phyloP scores from a whole-genome alignment of 2,888 invertebrate genomes.

The Torymus auratus region DNA sequence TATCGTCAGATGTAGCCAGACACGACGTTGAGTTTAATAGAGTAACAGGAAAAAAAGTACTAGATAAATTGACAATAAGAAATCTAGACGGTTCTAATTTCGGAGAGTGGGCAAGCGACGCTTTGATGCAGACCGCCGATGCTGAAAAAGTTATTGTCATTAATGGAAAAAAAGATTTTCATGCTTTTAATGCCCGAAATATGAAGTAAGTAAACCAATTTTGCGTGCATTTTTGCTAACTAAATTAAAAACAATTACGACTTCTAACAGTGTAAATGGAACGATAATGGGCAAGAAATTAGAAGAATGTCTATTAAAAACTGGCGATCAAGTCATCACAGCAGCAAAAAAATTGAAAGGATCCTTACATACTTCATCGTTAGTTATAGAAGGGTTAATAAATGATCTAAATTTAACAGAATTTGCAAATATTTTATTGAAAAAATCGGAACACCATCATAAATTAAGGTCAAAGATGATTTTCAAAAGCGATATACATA shows the following conservation, averaged over 20 bases:
- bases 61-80: conserved; percentile 73
- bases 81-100: conserved; percentile 77
- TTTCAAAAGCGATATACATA: conserved; percentile 61
- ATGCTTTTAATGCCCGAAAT: conserved; percentile 65
- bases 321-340: conserved; percentile 73
- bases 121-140: conserved; percentile 72
- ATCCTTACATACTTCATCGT: conserved; percentile 57
- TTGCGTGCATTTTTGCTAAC: conserved; percentile 64
- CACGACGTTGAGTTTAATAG: conserved; percentile 73
- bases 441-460: conserved; percentile 61
- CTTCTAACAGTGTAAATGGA: conserved; percentile 67
- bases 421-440: conserved; percentile 62
- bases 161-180: conserved; percentile 77
- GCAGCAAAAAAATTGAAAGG: conserved; percentile 72
- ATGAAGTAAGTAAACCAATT: conserved; percentile 64
- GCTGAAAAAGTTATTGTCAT: conserved; percentile 74
- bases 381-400: conserved; percentile 63
- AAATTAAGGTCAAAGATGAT: conserved; percentile 61
- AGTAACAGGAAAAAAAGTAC: conserved; percentile 76
- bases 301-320: conserved; percentile 73
- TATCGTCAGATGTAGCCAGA: conserved; percentile 78
- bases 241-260: too few relatives aligned
- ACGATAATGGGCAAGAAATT: conserved; percentile 70
- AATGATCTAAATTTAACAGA: conserved; percentile 66
- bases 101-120: conserved; percentile 76